Evolutionary conservation across 2,797 vertebrate genomes (phyloP), one percentile per base, ranked within the genome.

Genomic region (Thalassophryne amazonica): DNA sequence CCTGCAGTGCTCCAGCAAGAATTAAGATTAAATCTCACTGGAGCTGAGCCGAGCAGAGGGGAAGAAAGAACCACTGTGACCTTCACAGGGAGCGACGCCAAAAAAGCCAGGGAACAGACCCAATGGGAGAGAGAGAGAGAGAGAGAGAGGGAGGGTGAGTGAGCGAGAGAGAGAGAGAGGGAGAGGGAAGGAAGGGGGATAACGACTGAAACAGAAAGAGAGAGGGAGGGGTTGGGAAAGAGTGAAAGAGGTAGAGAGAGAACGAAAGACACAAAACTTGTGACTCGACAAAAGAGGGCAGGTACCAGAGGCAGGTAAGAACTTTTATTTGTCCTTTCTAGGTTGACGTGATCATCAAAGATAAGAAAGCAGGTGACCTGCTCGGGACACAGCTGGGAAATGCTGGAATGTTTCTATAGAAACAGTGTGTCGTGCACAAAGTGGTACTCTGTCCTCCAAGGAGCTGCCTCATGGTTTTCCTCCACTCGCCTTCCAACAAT

Each of bases 271-370:
- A 65, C 75, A 69, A 60, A 81, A 82, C 69, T 77, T 81, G 76
- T 69, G 67, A 72, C 54, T 87, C 79, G 76, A 83, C 71, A 73
- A 79, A 87, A 81, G 72, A 88, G 87, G 80, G 79, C 83, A 88
- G 86, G 84, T 87, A 89, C 80, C 84, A 86, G 76, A 78, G 78
- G 73, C 85, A 91, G 90, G 91, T 92, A 91, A 89, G 89, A 72
- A 36, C 43, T 23, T 51, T 24, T 58, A 43, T 60, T 75, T 78
- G 23, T 62, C 71, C 21, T 55, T 58, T 73, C 56, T 19, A 15
- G 14, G 21, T 14, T 6, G 23, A 31, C 15, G 11, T 32, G n/a
- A 60, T 51, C 18, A 36, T 33, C 39, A 48, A n/a, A 45, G 30
- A 45, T 56, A 19, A 52, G 16, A 56, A 43, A 5, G 5, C 10